phyloP scores from a whole-genome alignment of 2,113 vertebrate genomes.

The Edolisoma coerulescens region DNA sequence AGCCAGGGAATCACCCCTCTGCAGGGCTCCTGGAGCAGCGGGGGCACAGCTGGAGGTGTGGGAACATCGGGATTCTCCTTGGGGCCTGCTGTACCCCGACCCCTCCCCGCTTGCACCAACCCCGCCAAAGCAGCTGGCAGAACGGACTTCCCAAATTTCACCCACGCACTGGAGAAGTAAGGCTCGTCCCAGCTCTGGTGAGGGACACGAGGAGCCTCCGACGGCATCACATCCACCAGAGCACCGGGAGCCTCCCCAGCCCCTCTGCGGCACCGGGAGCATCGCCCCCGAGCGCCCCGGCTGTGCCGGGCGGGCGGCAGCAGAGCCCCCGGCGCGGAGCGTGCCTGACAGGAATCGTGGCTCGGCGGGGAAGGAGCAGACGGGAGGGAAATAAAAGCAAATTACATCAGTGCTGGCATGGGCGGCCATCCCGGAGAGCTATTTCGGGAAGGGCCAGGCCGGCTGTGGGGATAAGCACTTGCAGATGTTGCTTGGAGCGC shows the following conservation, averaged over 20 bases:
- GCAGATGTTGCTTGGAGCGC: constrained; percentile 57
- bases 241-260: background rate
- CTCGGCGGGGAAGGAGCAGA: background rate
- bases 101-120: rapidly evolving
- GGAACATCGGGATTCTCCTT: rapidly evolving
- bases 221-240: rapidly evolving
- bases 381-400: constrained; percentile 65
- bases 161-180: rapidly evolving
- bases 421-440: constrained; percentile 54
- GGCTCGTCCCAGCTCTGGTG: rapidly evolving
- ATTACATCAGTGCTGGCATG: constrained; percentile 68
- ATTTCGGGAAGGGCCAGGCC: constrained; percentile 67
- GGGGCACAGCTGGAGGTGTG: background rate
- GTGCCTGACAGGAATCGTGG: background rate
- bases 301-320: background rate
- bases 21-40: rapidly evolving
- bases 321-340: background rate
- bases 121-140: rapidly evolving
- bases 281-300: rapidly evolving
- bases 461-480: constrained; percentile 35
- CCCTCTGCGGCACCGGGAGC: background rate
- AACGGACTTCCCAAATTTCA: rapidly evolving
- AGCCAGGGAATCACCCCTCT: background rate
- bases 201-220: rapidly evolving
- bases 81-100: rapidly evolving